These are phyloP conservation scores for Dromius quadrimaculatus DNA, from an alignment of 2,888 invertebrate species.

Conservation along the genomic window DNA sequence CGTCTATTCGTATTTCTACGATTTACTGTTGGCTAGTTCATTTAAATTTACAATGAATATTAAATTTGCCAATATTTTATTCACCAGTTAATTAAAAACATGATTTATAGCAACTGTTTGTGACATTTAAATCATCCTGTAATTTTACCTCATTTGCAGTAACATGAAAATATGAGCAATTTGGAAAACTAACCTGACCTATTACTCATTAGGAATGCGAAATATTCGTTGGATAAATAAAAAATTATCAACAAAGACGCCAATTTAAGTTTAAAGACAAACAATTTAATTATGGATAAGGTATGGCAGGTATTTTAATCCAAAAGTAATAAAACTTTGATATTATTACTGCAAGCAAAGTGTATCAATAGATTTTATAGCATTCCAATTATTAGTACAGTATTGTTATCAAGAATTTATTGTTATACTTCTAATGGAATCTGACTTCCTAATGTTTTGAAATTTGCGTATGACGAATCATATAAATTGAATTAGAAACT, in stretches of 20 bases:
- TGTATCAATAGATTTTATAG: neutral
- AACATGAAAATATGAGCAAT: too few relatives aligned
- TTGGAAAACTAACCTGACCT: too few relatives aligned
- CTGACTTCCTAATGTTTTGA: too few relatives aligned
- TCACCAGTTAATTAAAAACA: too few relatives aligned
- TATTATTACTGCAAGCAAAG: neutral
- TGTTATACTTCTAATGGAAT: neutral
- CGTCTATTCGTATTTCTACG: neutral
- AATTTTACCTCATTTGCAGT: too few relatives aligned
- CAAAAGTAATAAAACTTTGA: neutral
- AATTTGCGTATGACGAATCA: too few relatives aligned
- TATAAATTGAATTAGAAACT: too few relatives aligned
- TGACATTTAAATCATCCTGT: too few relatives aligned
- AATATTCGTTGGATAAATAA: neutral
- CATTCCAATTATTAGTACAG: neutral
- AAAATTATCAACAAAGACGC: conserved; percentile 5
- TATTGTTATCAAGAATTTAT: neutral
- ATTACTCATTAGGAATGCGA: neutral
- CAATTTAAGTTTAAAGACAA: neutral
- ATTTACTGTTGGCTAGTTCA: too few relatives aligned
- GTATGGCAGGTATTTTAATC: conserved; percentile 16
- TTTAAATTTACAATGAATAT: too few relatives aligned
- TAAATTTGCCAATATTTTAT: too few relatives aligned
- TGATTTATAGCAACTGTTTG: too few relatives aligned
- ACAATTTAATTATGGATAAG: conserved; percentile 1